phyloP scores from a whole-genome alignment of 1,140 invertebrate species.

The Bradynema listronoti region DNA sequence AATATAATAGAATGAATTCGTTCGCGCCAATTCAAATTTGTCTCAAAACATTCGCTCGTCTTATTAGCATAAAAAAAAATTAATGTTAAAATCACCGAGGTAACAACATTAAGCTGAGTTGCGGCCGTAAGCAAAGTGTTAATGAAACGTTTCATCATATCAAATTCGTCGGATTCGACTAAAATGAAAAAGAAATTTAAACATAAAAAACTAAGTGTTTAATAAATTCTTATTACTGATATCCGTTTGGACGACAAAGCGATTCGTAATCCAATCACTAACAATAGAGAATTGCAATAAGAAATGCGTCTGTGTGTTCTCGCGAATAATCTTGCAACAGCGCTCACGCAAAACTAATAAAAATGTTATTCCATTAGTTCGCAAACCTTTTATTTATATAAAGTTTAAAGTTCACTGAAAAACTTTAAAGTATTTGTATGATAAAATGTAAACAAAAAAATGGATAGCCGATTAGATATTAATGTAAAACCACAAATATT shows the following conservation, averaged over 20 bases:
- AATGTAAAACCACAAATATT: constrained; percentile 2
- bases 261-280: constrained; percentile 31
- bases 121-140: constrained; percentile 33
- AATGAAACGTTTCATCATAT: constrained; percentile 43
- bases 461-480: not conserved
- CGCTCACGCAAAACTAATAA: constrained; percentile 39
- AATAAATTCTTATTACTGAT: constrained; percentile 6
- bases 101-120: constrained; percentile 30
- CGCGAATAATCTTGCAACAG: constrained; percentile 31
- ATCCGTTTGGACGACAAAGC: constrained; percentile 29
- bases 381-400: no score
- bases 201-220: not conserved
- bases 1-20: not conserved
- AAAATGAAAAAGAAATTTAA: not conserved
- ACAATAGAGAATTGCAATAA: constrained; percentile 24
- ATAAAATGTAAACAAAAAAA: not conserved
- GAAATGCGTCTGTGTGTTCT: constrained; percentile 31
- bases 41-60: no score
- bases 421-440: not conserved
- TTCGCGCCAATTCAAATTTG: no score
- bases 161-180: constrained; percentile 41
- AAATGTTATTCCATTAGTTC: constrained; percentile 9
- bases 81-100: constrained; percentile 23
- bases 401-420: not conserved
- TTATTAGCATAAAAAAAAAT: no score